phyloP scores from a whole-genome alignment of 2,888 invertebrate genomes.

The Zele albiditarsus region DNA sequence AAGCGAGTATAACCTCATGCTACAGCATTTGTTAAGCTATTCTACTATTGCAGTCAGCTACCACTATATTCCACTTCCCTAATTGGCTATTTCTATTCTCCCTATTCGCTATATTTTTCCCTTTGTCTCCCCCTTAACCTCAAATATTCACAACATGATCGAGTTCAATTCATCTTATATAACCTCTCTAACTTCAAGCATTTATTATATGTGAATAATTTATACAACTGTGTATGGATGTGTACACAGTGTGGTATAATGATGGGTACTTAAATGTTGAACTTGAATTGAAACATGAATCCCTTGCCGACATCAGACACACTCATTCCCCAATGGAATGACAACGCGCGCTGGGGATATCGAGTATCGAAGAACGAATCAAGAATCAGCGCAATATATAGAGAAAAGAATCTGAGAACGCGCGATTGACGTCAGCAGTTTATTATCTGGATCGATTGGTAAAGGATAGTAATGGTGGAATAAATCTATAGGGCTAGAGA shows the following conservation, averaged over 20 bases:
- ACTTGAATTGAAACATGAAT: neutral
- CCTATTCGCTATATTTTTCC: constrained; percentile 15
- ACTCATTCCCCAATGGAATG: neutral
- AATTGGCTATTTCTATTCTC: constrained; percentile 47
- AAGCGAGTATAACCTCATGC: neutral
- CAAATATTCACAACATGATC: too few species aligned
- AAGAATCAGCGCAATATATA: neutral
- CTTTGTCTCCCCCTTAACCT: neutral
- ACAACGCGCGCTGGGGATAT: neutral
- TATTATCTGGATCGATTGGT: constrained; percentile 7
- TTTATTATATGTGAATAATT: neutral
- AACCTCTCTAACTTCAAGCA: too few species aligned
- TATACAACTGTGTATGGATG: neutral
- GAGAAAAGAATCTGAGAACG: neutral
- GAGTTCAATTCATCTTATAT: too few species aligned
- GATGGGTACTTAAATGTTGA: neutral
- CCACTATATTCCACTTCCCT: constrained; percentile 17
- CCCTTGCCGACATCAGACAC: neutral
- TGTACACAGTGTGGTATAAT: too few species aligned
- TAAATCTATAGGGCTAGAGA: neutral
- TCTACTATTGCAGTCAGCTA: neutral
- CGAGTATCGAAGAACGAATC: neutral
- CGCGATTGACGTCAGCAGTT: constrained; percentile 9
- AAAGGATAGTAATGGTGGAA: neutral
- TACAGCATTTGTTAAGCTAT: neutral